phyloP scores from a whole-genome alignment of 2,113 vertebrate species.

The Oncorhynchus mykiss region DNA sequence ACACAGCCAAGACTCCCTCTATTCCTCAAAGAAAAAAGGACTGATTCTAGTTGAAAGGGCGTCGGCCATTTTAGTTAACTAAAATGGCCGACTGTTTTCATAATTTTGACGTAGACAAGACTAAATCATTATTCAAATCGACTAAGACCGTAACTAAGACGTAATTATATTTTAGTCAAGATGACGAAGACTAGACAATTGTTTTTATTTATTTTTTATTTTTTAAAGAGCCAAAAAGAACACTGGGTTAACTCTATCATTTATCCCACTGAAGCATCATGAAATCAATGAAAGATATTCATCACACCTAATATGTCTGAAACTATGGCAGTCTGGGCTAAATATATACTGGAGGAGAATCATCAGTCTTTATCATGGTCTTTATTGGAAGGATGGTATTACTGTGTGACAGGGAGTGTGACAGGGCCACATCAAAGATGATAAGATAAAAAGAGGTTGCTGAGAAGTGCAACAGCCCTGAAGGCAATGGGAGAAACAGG shows the following conservation, averaged over 20 bases:
- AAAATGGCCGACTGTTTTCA: too few species aligned
- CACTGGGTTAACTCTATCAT: slow-evolving; percentile 44
- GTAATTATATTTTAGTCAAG: too few species aligned
- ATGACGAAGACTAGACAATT: too few species aligned
- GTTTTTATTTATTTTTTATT: too few species aligned
- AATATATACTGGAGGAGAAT: slow-evolving; percentile 48
- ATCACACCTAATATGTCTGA: slow-evolving; percentile 58
- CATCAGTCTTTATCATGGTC: slow-evolving; percentile 48
- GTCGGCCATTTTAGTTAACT: too few species aligned
- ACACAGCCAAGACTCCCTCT: too few species aligned
- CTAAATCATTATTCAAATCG: too few species aligned
- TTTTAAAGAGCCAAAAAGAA: background rate
- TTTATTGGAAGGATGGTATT: slow-evolving; percentile 60
- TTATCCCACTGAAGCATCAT: slow-evolving; percentile 46
- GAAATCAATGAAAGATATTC: slow-evolving; percentile 57
- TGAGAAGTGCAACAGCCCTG: background rate
- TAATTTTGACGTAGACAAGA: too few species aligned
- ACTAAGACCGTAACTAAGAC: too few species aligned
- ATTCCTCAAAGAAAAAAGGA: too few species aligned
- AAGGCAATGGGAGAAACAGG: slow-evolving; percentile 6
- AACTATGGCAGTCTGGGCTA: slow-evolving; percentile 46
- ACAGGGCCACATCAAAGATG: slow-evolving; percentile 33
- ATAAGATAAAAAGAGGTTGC: slow-evolving; percentile 41
- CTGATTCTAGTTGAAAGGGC: too few species aligned
- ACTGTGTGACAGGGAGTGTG: slow-evolving; percentile 35